Conservation (phyloP, 2,888 invertebrate species). For the Lutraria lutraria region DNA sequence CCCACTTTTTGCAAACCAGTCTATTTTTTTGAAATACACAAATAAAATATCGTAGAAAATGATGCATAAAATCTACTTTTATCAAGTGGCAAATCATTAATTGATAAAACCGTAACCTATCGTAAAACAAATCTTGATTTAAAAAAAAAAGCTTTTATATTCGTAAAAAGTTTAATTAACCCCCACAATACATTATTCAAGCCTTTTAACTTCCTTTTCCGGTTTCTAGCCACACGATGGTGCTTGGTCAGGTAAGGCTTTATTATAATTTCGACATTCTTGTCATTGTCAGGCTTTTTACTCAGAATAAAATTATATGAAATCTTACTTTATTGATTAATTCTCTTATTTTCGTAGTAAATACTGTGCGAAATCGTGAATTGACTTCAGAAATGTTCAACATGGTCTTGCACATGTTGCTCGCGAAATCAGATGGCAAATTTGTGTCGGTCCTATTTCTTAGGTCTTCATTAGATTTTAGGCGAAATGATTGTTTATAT, state of each 20-base stretch:
- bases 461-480: too few relatives aligned
- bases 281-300: background rate
- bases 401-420: background rate
- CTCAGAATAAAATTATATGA: background rate
- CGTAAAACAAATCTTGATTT: too few relatives aligned
- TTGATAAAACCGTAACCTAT: too few relatives aligned
- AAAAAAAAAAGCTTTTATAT: too few relatives aligned
- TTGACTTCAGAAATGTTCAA: background rate
- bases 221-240: conserved; percentile 62
- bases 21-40: background rate
- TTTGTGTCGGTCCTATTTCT: background rate
- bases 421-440: background rate
- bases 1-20: background rate
- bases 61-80: too few relatives aligned
- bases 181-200: background rate
- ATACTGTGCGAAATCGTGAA: background rate
- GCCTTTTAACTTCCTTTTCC: conserved; percentile 62
- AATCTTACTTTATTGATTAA: background rate
- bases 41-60: background rate
- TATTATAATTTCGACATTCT: background rate
- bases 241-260: conserved; percentile 44
- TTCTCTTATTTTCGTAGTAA: background rate
- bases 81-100: too few relatives aligned
- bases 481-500: background rate
- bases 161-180: background rate